A percentile compares a stretch with the other conserved stretches of the same genome.
Evolutionary conservation across 2,113 vertebrate species (phyloP).

Genomic region (Hiodon tergisus): DNA sequence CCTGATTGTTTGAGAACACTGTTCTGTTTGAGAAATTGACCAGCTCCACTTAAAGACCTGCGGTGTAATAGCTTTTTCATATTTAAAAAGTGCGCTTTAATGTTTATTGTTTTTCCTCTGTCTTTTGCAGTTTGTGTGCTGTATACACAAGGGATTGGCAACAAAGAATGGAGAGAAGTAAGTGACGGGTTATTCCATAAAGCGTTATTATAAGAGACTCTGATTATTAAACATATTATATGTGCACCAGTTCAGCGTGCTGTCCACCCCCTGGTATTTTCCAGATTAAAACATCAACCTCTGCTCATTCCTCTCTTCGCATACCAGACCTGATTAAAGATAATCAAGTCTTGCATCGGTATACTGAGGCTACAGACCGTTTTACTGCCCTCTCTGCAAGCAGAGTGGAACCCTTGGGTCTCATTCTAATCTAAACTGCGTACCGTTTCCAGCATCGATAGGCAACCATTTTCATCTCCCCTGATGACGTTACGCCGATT

Average conservation of each 20-base stretch:
- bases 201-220: background rate
- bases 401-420: too few species aligned
- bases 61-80: background rate
- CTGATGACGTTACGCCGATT: too few species aligned
- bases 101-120: background rate
- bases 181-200: slow-evolving; percentile 27
- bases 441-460: too few species aligned
- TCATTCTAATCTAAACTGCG: too few species aligned
- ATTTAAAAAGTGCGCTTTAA: background rate
- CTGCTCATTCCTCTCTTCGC: too few species aligned
- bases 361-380: too few species aligned
- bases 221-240: background rate
- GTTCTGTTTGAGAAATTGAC: background rate
- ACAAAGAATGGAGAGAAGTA: slow-evolving; percentile 82
- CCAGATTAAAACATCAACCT: background rate
- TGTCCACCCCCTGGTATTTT: background rate
- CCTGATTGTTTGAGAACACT: too few species aligned
- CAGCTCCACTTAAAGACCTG: background rate
- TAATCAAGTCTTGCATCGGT: too few species aligned
- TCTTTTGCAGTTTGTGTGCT: slow-evolving; percentile 71
- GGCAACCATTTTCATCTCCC: too few species aligned
- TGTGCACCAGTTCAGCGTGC: too few species aligned
- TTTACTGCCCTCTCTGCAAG: too few species aligned
- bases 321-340: too few species aligned
- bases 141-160: slow-evolving; percentile 73